Base-by-base conservation (phyloP, 2,113 vertebrate genomes). In the Gallinago undulata region DNA sequence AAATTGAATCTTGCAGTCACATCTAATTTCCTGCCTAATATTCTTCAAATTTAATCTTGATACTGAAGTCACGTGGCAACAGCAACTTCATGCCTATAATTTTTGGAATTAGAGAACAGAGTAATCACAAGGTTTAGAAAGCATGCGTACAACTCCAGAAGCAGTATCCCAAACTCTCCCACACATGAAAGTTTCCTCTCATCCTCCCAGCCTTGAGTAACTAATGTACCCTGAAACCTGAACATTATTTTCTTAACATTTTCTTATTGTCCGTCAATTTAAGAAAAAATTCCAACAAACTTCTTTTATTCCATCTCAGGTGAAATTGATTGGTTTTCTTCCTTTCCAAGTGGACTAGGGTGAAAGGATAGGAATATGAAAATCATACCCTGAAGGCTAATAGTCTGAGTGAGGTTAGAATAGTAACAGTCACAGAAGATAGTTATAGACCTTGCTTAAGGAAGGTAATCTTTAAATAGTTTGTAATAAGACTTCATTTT, bases 191-290 rank as follows among this genome's bases (percentile, higher is more conserved):
- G 14, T 67, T 79, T 7, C 5, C 30, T 72, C 28, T 79, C 4
- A 39, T 43, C 5, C 18, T 74, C 19, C 14, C 10, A 87, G 6
- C 3, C 37, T 63, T 67, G 30, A 73, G 21, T 51, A 89, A 57
- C 2, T n/a, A 55, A 2, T 0, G 0, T 85, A 31, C 55, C 27
- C 27, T 81, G 13, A 23, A 78, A 83, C 1, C 0, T 43, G 23
- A 30, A 78, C 10, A 15, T 35, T 9, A 33, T 69, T 67, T 89
- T 81, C 37, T 51, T 60, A 48, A 28, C 0, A 11, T 66, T 43
- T 66, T 88, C 62, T 73, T 0, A 25, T 53, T 69, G 7, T 45
- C 13, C 9, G 41, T 1, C 1, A 77, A 43, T 77, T 64, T 59
- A 63, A 89, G 23, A 22, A 70, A 47, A 23, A 55, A 11, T 31